Conservation (phyloP, 1,140 invertebrate species). For the Drosophila saltans region DNA sequence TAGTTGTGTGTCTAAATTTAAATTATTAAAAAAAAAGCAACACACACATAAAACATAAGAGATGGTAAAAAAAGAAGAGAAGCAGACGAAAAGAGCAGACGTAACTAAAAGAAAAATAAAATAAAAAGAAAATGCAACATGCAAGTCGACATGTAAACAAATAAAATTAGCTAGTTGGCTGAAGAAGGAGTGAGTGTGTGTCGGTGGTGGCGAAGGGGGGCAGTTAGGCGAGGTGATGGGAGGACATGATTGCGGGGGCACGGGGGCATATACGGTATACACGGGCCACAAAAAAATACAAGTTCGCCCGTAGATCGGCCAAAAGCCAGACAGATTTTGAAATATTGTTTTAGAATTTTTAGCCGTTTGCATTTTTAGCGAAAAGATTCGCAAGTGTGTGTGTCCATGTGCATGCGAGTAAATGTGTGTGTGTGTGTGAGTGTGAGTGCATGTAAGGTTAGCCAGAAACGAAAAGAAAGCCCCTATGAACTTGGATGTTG, state of each 20-base stretch:
- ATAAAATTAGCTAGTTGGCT: constrained; percentile 78
- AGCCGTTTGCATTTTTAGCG: constrained; percentile 73
- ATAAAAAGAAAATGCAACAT: constrained; percentile 66
- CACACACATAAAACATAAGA: constrained; percentile 37
- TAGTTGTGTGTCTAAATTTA: constrained; percentile 77
- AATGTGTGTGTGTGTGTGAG: constrained; percentile 15
- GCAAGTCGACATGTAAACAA: constrained; percentile 80
- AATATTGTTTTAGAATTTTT: constrained; percentile 82
- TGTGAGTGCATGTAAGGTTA: constrained; percentile 56
- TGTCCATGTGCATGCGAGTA: constrained; percentile 9
- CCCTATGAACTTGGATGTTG: constrained; percentile 5
- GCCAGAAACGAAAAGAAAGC: constrained; percentile 55
- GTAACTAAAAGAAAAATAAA: constrained; percentile 27
- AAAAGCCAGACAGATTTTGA: constrained; percentile 81
- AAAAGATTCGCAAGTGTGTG: constrained; percentile 23
- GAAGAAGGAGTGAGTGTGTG: constrained; percentile 20
- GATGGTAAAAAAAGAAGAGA: constrained; percentile 53
- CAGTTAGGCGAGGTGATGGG: background rate
- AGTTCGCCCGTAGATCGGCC: constrained; percentile 75
- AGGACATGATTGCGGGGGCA: background rate
- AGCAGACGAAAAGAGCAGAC: constrained; percentile 35
- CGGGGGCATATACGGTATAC: constrained; percentile 14
- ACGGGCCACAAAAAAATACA: constrained; percentile 62
- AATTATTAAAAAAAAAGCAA: constrained; percentile 70
- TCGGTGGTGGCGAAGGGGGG: background rate